Base-by-base conservation (phyloP, 2,888 invertebrate species). In the Apoderus coryli region DNA sequence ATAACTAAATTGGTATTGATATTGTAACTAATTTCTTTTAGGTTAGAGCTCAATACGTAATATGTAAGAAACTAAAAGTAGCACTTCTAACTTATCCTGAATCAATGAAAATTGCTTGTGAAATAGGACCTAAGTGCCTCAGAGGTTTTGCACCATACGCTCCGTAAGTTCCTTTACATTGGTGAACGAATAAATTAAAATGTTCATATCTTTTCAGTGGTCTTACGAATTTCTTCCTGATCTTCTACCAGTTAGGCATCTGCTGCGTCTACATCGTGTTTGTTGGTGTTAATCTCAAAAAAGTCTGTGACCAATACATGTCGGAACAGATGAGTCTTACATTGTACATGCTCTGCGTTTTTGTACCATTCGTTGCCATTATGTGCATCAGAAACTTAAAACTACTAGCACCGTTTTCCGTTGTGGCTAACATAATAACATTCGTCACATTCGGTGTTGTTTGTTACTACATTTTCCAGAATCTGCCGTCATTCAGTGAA, bases 321-420 rank as follows among this genome's bases (percentile, higher is more conserved):
- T 29, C 40, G 10, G 25, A 37, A 11, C 26, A 33, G 2, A 22
- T 35, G 9, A 39, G 43, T 15, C 35, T 47, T 9, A 44, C 40
- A 4, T 24, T 44, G 4, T 57, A 56, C 42, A 55, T 56, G 35
- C 35, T 55, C 16, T 50, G 47, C 10, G 42, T 63, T 4, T 48
- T 67, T 25, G 24, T 65, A 16, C 81, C 81, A 0, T 61, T 86
- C 44, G 69, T 86, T 29, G 57, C 82, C 3, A 76, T 86, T 47
- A 84, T 84, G 57, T 84, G 76, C 66, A 73, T 85, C 39, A 65
- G 79, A 31, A 86, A 88, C 51, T 63, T 93, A 12, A 88, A 88
- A 54, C 72, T 77, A 38, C 59, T 96, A 45, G 86, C 92, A 0
- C 88, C 89, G 1, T 81, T 89, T 52, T 92, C 93, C 0, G 76